These are phyloP conservation scores for Acanthococcus lagerstroemiae DNA, from an alignment of 2,888 invertebrate genomes.

Conservation along the genomic window DNA sequence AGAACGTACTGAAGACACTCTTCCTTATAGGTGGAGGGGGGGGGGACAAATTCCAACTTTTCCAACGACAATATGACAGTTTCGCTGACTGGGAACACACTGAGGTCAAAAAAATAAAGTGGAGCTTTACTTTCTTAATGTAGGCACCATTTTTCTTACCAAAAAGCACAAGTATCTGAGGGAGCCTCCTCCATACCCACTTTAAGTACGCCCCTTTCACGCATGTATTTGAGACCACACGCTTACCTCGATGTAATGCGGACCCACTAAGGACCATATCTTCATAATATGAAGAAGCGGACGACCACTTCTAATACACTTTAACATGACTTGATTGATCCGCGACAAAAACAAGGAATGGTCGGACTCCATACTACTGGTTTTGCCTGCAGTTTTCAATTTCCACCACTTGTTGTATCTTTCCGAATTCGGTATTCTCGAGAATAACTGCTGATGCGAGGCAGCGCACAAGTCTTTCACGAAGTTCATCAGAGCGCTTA, in stretches of 20 bases:
- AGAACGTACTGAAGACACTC: no score
- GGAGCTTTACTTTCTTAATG: no score
- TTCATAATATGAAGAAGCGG: constrained; percentile 85
- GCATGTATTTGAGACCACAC: no score
- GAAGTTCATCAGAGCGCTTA: constrained; percentile 74
- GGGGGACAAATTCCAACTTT: no score
- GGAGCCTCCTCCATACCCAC: no score
- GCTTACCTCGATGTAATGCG: constrained; percentile 86
- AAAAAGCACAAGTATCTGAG: no score
- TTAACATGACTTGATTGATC: constrained; percentile 77
- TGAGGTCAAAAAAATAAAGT: no score
- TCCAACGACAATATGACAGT: no score
- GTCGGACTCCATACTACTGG: constrained; percentile 36
- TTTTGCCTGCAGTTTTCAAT: constrained; percentile 44
- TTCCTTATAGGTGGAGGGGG: no score
- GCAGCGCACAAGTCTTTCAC: constrained; percentile 70
- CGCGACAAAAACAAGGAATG: constrained; percentile 59
- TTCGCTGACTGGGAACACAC: no score
- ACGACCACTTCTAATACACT: constrained; percentile 73
- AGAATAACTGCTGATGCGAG: constrained; percentile 65
- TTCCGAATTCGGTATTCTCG: constrained; percentile 1
- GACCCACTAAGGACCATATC: constrained; percentile 82
- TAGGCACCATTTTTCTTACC: no score
- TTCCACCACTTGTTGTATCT: constrained; percentile 43
- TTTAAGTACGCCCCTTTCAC: no score